A percentile compares a stretch with the other conserved stretches of the same genome.
Conservation (phyloP, 2,113 vertebrate species). For the Onychostoma macrolepis region DNA sequence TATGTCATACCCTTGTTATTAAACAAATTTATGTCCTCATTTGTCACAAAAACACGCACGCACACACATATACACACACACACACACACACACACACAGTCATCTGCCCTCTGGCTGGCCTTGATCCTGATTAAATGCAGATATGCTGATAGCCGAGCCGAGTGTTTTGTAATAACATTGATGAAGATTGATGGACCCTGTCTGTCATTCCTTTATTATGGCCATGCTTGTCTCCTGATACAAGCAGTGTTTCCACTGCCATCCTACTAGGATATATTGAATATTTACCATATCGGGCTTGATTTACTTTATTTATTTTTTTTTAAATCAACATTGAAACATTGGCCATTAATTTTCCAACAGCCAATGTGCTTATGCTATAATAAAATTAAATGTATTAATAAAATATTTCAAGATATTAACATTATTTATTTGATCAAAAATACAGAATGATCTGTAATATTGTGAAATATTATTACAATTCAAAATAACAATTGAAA, state of each 20-base stretch:
- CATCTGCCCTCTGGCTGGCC: constrained; percentile 5
- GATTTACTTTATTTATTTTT: neutral
- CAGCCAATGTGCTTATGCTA: too few species aligned
- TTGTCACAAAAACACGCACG: too few species aligned
- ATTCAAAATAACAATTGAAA: neutral
- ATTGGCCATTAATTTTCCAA: too few species aligned
- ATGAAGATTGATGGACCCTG: constrained; percentile 18
- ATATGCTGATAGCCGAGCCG: constrained; percentile 25
- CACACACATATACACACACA: neutral
- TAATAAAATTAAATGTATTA: too few species aligned
- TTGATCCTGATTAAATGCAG: constrained; percentile 25
- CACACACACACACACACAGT: neutral
- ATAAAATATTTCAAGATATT: too few species aligned
- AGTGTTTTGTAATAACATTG: constrained; percentile 21
- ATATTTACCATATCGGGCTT: neutral
- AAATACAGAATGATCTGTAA: neutral
- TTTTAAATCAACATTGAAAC: too few species aligned
- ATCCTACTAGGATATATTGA: neutral
- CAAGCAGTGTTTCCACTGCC: neutral
- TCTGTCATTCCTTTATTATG: constrained; percentile 16
- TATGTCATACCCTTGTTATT: too few species aligned
- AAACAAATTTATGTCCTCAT: too few species aligned
- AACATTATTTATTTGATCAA: neutral
- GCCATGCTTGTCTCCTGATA: neutral
- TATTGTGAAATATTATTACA: neutral